Evolutionary conservation across 2,888 invertebrate species (phyloP).

Genomic region (Andrena bicolor): DNA sequence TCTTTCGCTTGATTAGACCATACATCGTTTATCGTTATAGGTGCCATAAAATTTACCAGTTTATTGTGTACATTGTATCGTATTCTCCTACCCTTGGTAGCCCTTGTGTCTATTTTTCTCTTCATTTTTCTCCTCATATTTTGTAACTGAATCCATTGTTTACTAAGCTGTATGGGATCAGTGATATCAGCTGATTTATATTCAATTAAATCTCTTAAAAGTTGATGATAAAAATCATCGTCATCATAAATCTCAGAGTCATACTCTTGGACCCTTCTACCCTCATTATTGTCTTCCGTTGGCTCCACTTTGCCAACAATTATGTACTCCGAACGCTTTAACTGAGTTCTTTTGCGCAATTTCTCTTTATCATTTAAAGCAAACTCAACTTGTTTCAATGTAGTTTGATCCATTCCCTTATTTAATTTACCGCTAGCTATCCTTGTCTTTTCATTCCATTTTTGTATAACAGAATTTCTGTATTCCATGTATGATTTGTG

Average conservation of each 20-base stretch:
- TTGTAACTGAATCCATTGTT: slow-evolving; percentile 96
- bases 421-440: slow-evolving; percentile 89
- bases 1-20: slow-evolving; percentile 93
- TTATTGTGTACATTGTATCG: slow-evolving; percentile 94
- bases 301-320: slow-evolving; percentile 87
- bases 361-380: slow-evolving; percentile 92
- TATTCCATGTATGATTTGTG: slow-evolving; percentile 89
- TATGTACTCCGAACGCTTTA: slow-evolving; percentile 91
- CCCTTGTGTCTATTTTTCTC: slow-evolving; percentile 95
- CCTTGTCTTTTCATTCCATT: slow-evolving; percentile 98
- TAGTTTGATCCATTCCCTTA: slow-evolving; percentile 88
- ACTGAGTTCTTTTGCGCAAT: slow-evolving; percentile 92
- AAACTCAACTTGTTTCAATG: slow-evolving; percentile 94
- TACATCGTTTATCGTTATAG: slow-evolving; percentile 87
- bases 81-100: slow-evolving; percentile 97
- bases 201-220: slow-evolving; percentile 96
- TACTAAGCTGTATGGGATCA: slow-evolving; percentile 94
- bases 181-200: slow-evolving; percentile 93
- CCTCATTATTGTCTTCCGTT: slow-evolving; percentile 72
- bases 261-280: slow-evolving; percentile 87
- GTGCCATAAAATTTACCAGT: slow-evolving; percentile 96
- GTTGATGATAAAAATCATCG: slow-evolving; percentile 98
- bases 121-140: slow-evolving; percentile 97
- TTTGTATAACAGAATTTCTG: slow-evolving; percentile 93
- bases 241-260: slow-evolving; percentile 97